Evolutionary conservation across 2,888 invertebrate species (phyloP).

Genomic region (Pherbina coryleti): DNA sequence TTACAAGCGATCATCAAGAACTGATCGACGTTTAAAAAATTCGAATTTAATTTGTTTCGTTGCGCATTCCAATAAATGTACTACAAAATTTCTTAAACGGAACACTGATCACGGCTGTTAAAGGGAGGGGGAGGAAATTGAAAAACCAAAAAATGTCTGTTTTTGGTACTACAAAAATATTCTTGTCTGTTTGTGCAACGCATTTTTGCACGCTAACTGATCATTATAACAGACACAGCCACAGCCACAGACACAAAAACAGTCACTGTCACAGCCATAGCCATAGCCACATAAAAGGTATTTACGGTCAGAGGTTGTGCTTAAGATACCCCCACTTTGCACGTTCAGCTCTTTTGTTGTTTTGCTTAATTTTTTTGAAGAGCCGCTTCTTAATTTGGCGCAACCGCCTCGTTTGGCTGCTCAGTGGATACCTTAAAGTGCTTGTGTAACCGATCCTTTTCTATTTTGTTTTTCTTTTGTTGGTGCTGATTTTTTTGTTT

Average conservation of each 20-base stretch:
- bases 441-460: constrained; percentile 41
- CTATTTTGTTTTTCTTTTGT: constrained; percentile 5
- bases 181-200: constrained; percentile 46
- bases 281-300: constrained; percentile 31
- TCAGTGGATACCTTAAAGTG: constrained; percentile 45
- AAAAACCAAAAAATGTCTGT: constrained; percentile 22
- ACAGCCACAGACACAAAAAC: constrained; percentile 41
- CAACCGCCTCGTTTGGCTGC: constrained; percentile 50
- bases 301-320: constrained; percentile 67
- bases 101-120: neutral
- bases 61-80: constrained; percentile 50
- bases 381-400: constrained; percentile 52
- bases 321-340: constrained; percentile 29
- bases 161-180: constrained; percentile 28
- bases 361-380: constrained; percentile 34
- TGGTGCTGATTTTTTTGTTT: neutral
- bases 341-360: constrained; percentile 25
- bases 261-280: neutral
- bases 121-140: neutral
- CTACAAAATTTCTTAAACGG: neutral
- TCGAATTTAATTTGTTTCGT: constrained; percentile 39
- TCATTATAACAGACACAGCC: constrained; percentile 59
- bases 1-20: neutral
- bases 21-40: constrained; percentile 36
- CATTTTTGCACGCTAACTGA: constrained; percentile 68